phyloP scores from a whole-genome alignment of 2,113 vertebrate species.

The Ciconia boyciana region DNA sequence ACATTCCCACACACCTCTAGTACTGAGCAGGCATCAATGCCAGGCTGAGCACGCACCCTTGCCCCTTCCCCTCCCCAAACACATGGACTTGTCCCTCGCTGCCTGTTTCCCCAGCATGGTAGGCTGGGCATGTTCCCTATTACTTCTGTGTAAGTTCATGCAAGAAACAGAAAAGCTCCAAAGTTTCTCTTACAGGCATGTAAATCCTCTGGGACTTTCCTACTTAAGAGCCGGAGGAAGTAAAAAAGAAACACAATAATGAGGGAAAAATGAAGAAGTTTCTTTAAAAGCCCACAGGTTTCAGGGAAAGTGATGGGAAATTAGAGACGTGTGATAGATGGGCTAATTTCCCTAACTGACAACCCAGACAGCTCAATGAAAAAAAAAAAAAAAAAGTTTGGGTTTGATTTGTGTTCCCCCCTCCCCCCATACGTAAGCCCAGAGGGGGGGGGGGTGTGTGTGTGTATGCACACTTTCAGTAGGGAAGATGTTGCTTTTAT shows the following conservation, averaged over 20 bases:
- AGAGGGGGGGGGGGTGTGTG: too few relatives aligned
- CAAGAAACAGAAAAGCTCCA: neutral
- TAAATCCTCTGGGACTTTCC: neutral
- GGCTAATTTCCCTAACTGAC: conserved; percentile 42
- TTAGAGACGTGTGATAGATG: neutral
- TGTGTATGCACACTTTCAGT: neutral
- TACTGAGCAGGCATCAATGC: rapidly evolving
- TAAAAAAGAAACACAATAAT: neutral
- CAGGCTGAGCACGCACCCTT: rapidly evolving
- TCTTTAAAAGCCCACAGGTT: conserved; percentile 24
- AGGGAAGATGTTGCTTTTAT: neutral
- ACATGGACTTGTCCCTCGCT: rapidly evolving
- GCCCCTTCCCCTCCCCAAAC: neutral
- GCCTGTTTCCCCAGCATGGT: rapidly evolving
- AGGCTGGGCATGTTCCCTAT: neutral
- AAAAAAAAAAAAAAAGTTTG: neutral
- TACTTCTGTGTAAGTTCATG: neutral
- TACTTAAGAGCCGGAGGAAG: neutral
- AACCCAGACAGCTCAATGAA: neutral
- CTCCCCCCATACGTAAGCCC: neutral
- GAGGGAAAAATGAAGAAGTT: neutral
- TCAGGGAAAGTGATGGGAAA: conserved; percentile 19
- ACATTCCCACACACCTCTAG: neutral
- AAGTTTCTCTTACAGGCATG: neutral
- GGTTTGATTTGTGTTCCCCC: neutral